phyloP scores from a whole-genome alignment of 2,113 vertebrate genomes.

The Polypterus senegalus region DNA sequence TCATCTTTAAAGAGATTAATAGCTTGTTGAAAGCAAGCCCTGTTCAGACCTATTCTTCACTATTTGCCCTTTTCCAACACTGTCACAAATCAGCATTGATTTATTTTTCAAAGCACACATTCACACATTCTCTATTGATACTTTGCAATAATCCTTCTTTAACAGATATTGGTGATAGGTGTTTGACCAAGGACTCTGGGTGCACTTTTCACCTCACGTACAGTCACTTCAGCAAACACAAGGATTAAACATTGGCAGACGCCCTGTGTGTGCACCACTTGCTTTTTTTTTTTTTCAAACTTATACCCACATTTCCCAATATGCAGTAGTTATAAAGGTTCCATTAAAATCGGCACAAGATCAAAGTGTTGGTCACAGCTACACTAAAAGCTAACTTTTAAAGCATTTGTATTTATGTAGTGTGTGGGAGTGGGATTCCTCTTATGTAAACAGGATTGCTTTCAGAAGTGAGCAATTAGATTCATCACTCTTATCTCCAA shows the following conservation, averaged over 20 bases:
- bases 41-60: conserved; percentile 34
- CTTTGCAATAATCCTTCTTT: conserved; percentile 44
- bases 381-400: conserved; percentile 27
- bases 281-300: conserved; percentile 37
- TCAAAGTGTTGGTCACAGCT: conserved; percentile 40
- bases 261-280: conserved; percentile 19
- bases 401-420: conserved; percentile 20
- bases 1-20: conserved; percentile 39
- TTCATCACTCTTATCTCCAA: conserved; percentile 29
- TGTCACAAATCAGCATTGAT: conserved; percentile 46
- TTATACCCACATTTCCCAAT: conserved; percentile 33
- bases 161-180: conserved; percentile 44
- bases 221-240: conserved; percentile 39
- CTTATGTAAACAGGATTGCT: conserved; percentile 27
- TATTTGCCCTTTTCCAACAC: conserved; percentile 46
- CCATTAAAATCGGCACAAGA: conserved; percentile 28
- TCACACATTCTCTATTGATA: conserved; percentile 26
- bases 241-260: conserved; percentile 27
- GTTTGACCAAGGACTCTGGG: conserved; percentile 34
- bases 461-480: conserved; percentile 28
- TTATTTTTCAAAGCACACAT: conserved; percentile 21
- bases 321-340: conserved; percentile 30
- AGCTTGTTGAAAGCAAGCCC: conserved; percentile 25
- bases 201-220: conserved; percentile 66
- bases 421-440: conserved; percentile 18